Percentiles rank a stretch among this genome's conserved stretches.
Evolutionary conservation across 2,113 vertebrate species (phyloP).

Genomic region (Petromus typicus): DNA sequence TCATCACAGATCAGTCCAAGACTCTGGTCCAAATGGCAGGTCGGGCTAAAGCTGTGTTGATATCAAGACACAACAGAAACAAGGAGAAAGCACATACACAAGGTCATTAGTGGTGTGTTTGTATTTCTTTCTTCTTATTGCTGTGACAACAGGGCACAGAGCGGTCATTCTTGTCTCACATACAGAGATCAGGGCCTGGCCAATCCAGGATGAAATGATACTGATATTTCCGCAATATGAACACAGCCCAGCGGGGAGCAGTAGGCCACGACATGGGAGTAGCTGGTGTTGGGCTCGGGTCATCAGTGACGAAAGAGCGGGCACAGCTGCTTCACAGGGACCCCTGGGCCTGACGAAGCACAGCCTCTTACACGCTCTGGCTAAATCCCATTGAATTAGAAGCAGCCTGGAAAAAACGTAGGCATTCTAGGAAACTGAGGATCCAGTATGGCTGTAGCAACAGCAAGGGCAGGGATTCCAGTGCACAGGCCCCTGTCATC

Average conservation of each 20-base stretch:
- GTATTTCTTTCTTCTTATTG: slow-evolving; percentile 64
- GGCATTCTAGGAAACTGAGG: slow-evolving; percentile 56
- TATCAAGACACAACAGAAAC: slow-evolving; percentile 80
- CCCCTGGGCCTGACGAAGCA: slow-evolving; percentile 67
- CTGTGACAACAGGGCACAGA: slow-evolving; percentile 73
- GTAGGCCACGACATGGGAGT: slow-evolving; percentile 85
- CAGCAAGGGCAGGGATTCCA: not conserved
- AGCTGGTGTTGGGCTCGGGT: slow-evolving; percentile 83
- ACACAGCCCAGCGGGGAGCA: slow-evolving; percentile 85
- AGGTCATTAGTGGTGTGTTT: slow-evolving; percentile 79
- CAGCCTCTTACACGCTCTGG: slow-evolving; percentile 41
- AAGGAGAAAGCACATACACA: slow-evolving; percentile 82
- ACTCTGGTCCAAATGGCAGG: slow-evolving; percentile 90
- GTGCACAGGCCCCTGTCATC: accelerated
- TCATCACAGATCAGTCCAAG: slow-evolving; percentile 93
- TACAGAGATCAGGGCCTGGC: slow-evolving; percentile 84
- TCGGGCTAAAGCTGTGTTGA: slow-evolving; percentile 95
- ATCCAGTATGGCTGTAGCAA: not conserved
- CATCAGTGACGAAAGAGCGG: slow-evolving; percentile 84
- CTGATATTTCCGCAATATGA: slow-evolving; percentile 87
- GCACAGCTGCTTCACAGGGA: slow-evolving; percentile 85
- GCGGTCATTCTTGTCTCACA: slow-evolving; percentile 79
- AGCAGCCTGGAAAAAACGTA: slow-evolving; percentile 70
- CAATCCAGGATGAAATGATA: slow-evolving; percentile 84
- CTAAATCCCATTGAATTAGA: slow-evolving; percentile 74